A percentile compares a stretch with the other conserved stretches of the same genome.
These are phyloP conservation scores for Oostethus manadensis DNA, from an alignment of 2,113 vertebrate genomes.

Conservation along the genomic window DNA sequence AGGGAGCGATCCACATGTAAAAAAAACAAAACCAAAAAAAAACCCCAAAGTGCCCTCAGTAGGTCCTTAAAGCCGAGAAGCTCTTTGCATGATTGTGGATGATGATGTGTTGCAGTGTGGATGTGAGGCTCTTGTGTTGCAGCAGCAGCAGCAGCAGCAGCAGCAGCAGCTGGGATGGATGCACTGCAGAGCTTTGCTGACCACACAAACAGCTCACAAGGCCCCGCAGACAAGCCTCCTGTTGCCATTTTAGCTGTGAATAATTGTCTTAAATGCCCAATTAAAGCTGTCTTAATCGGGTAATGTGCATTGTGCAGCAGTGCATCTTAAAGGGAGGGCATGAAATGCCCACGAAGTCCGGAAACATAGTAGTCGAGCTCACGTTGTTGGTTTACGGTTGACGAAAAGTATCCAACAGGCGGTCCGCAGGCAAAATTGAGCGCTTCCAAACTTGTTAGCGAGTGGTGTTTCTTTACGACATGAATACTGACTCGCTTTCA, in stretches of 20 bases:
- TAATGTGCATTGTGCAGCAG: constrained; percentile 50
- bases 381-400: too few relatives aligned
- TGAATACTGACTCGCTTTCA: too few relatives aligned
- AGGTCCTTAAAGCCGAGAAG: background rate
- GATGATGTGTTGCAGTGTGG: constrained; percentile 53
- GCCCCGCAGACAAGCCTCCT: constrained; percentile 23
- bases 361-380: background rate
- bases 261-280: constrained; percentile 37
- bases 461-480: too few relatives aligned
- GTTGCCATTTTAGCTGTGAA: constrained; percentile 31
- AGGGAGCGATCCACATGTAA: background rate
- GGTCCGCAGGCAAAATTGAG: too few relatives aligned
- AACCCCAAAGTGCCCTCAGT: background rate
- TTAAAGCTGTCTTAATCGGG: constrained; percentile 39
- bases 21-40: too few relatives aligned
- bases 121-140: constrained; percentile 47
- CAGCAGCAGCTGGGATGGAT: constrained; percentile 61
- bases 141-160: constrained; percentile 12
- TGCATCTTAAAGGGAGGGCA: constrained; percentile 41
- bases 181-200: constrained; percentile 65
- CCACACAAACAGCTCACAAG: constrained; percentile 34
- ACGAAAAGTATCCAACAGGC: too few relatives aligned
- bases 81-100: constrained; percentile 17
- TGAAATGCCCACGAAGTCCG: background rate
- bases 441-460: too few relatives aligned